Conservation (phyloP, 2,113 vertebrate species). For the Phyllostomus discolor region DNA sequence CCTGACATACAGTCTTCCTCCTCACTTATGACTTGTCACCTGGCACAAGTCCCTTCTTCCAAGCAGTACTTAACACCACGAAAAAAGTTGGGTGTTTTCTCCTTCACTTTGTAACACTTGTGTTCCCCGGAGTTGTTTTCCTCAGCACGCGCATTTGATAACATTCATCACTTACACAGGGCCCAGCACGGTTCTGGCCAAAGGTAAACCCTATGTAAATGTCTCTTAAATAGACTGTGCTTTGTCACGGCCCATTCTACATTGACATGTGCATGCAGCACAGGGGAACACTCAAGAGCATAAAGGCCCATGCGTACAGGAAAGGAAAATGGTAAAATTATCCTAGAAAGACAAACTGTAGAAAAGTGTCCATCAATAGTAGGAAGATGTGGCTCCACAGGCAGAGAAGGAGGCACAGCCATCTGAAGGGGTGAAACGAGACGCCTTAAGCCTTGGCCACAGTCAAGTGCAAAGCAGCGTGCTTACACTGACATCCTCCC, state of each 20-base stretch:
- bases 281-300: not conserved
- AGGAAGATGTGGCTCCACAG: not conserved
- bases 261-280: not conserved
- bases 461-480: not conserved
- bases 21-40: not conserved
- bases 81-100: not conserved
- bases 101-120: not conserved
- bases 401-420: not conserved
- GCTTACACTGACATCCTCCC: rapidly evolving
- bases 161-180: not conserved
- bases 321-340: not conserved
- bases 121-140: not conserved
- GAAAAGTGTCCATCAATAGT: not conserved
- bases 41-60: not conserved
- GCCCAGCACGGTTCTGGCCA: not conserved
- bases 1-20: not conserved
- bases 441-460: too few relatives aligned
- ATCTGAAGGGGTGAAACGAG: not conserved
- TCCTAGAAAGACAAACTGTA: not conserved
- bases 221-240: not conserved
- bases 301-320: not conserved
- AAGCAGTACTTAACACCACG: not conserved
- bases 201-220: not conserved
- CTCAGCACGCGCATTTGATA: not conserved
- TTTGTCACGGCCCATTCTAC: not conserved